These are phyloP conservation scores for Cromileptes altivelis DNA, from an alignment of 2,113 vertebrate genomes.

Conservation along the genomic window DNA sequence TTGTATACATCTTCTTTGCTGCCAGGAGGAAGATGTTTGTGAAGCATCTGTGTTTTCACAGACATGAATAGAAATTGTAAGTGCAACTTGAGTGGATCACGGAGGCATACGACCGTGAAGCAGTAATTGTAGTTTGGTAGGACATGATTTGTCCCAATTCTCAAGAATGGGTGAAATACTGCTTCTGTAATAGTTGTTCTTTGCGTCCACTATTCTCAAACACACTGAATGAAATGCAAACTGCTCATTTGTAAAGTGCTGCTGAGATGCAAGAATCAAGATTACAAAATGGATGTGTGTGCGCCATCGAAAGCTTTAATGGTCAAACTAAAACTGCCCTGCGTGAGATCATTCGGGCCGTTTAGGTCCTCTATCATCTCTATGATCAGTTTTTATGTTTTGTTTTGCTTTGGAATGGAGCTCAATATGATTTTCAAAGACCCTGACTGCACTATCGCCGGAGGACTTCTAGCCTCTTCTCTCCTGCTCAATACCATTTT, in stretches of 20 bases:
- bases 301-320: neutral
- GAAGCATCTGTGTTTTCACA: too few species aligned
- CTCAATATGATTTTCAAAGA: constrained; percentile 20
- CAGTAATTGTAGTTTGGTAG: too few species aligned
- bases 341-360: neutral
- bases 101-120: too few species aligned
- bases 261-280: neutral
- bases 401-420: constrained; percentile 8
- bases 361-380: neutral
- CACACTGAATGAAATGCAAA: neutral
- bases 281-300: neutral
- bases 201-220: neutral
- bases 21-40: too few species aligned
- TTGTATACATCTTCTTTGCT: too few species aligned
- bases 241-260: neutral
- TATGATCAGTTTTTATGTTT: neutral
- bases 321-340: neutral
- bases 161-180: too few species aligned
- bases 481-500: constrained; percentile 32
- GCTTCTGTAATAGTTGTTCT: neutral
- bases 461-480: constrained; percentile 6
- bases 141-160: too few species aligned
- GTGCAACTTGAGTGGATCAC: too few species aligned
- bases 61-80: too few species aligned
- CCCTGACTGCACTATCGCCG: neutral